Evolutionary conservation across 2,888 invertebrate genomes (phyloP).

Genomic region (Phlogophora meticulosa): DNA sequence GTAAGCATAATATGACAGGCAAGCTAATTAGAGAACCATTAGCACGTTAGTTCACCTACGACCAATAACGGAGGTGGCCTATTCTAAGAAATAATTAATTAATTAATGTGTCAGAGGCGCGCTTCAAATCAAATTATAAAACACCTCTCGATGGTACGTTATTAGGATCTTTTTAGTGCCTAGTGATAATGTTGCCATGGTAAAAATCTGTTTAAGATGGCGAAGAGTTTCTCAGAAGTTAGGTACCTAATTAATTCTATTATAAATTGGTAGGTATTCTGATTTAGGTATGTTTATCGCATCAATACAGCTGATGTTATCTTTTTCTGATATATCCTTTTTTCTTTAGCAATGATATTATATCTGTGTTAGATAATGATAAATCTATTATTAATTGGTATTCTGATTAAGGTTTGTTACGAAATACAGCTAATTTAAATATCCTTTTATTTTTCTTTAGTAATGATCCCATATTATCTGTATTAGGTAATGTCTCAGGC

Average conservation of each 20-base stretch:
- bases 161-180: neutral
- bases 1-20: neutral
- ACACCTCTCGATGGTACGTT: neutral
- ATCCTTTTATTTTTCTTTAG: no score
- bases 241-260: no score
- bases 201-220: neutral
- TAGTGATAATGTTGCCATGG: neutral
- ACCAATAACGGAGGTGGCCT: constrained; percentile 6
- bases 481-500: no score
- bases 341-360: neutral
- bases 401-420: no score
- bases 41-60: constrained; percentile 22
- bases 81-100: constrained; percentile 45
- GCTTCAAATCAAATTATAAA: constrained; percentile 15
- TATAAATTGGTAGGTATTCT: no score
- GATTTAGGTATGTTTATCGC: no score
- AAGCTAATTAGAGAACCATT: constrained; percentile 43
- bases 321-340: neutral
- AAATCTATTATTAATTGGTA: no score
- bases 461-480: no score
- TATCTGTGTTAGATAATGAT: neutral
- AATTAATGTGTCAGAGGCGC: constrained; percentile 5
- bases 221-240: neutral
- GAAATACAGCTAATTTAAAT: no score
- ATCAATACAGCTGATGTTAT: no score